These are phyloP conservation scores for Bothrops alternatus DNA, from an alignment of 2,797 vertebrate genomes.

Conservation along the genomic window DNA sequence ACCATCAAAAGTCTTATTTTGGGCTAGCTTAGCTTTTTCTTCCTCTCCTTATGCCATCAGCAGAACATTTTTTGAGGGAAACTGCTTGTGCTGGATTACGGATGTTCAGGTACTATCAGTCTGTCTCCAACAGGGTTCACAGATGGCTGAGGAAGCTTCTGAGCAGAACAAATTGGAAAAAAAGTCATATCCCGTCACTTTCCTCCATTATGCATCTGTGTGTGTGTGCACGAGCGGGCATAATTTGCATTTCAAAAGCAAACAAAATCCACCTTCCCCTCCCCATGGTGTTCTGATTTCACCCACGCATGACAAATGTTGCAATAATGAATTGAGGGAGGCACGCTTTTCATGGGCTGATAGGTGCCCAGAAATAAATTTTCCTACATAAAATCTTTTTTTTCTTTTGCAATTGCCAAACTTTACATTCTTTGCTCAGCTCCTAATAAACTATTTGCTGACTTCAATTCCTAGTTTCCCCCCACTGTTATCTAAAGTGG, in stretches of 20 bases:
- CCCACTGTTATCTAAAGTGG: too few relatives aligned
- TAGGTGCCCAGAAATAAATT: not conserved
- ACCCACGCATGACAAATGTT: not conserved
- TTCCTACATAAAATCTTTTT: not conserved
- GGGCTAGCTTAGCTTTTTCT: not conserved
- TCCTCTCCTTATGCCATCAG: not conserved
- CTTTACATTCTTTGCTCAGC: not conserved
- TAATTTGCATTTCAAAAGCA: not conserved
- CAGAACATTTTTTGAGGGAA: too few relatives aligned
- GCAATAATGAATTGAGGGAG: not conserved
- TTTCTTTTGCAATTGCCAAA: not conserved
- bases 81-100: not conserved
- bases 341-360: not conserved
- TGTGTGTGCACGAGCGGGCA: not conserved
- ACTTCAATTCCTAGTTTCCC: not conserved
- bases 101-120: not conserved
- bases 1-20: conserved; percentile 17
- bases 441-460: not conserved
- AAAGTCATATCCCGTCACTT: not conserved
- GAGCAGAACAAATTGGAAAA: not conserved
- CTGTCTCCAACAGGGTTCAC: not conserved
- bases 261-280: not conserved
- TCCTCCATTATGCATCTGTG: not conserved
- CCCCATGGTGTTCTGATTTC: not conserved
- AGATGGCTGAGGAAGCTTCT: not conserved